phyloP scores from a whole-genome alignment of 2,113 vertebrate species.

The Ailuropoda melanoleuca region DNA sequence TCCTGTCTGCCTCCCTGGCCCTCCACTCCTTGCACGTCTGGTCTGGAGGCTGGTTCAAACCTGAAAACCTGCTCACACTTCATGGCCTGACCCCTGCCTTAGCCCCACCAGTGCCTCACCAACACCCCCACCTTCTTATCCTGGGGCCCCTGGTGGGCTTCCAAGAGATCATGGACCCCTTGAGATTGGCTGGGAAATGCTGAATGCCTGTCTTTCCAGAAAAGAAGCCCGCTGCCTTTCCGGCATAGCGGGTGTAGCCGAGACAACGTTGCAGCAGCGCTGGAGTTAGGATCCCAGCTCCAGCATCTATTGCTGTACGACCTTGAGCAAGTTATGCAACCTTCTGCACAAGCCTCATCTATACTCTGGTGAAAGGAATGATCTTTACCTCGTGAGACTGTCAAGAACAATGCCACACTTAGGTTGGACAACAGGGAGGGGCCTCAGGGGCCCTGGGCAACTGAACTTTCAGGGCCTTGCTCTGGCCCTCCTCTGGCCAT shows the following conservation, averaged over 20 bases:
- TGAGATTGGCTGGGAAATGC: neutral
- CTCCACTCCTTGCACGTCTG: neutral
- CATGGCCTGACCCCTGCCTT: neutral
- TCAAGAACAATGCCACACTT: neutral
- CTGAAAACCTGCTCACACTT: neutral
- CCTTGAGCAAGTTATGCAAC: constrained; percentile 20
- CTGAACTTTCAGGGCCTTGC: neutral
- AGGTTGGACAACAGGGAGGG: neutral
- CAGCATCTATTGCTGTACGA: neutral
- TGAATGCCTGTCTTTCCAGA: neutral
- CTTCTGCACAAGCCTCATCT: neutral
- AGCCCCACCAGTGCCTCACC: too few species aligned
- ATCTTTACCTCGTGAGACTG: neutral
- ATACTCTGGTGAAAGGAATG: neutral
- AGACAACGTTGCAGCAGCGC: neutral
- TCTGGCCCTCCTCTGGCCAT: neutral
- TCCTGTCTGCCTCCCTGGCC: neutral
- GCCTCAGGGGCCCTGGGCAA: neutral
- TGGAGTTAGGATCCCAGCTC: neutral
- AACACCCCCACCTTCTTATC: neutral
- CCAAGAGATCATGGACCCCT: neutral
- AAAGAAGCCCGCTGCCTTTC: neutral
- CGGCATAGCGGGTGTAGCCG: neutral
- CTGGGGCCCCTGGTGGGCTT: neutral
- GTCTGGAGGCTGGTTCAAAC: neutral